phyloP scores from a whole-genome alignment of 2,888 invertebrate species.

The Apantesis nais region DNA sequence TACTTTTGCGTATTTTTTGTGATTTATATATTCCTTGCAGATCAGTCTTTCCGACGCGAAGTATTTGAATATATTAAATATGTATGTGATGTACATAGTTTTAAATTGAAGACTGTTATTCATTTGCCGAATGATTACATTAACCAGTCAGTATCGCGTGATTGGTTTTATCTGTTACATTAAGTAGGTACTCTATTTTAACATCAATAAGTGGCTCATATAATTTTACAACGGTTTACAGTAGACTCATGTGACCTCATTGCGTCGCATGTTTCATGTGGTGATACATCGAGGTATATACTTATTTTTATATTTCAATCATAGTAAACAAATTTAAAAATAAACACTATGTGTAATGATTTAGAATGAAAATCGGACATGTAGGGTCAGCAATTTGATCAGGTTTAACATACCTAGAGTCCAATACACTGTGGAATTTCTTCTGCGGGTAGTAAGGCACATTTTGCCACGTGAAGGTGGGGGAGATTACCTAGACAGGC shows the following conservation, averaged over 20 bases:
- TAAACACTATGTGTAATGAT: conserved; percentile 29
- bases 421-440: conserved; percentile 56
- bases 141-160: neutral
- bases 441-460: conserved; percentile 54
- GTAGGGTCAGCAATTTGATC: conserved; percentile 44
- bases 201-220: conserved; percentile 13
- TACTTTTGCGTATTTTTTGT: neutral
- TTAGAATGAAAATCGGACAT: conserved; percentile 59
- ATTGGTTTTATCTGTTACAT: neutral
- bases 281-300: neutral
- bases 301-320: conserved; percentile 2
- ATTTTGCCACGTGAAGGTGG: conserved; percentile 57
- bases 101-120: neutral
- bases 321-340: neutral
- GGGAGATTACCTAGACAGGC: conserved; percentile 78
- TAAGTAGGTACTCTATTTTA: conserved; percentile 6
- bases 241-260: conserved; percentile 10
- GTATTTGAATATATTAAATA: neutral
- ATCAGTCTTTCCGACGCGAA: neutral
- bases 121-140: conserved; percentile 1
- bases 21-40: neutral
- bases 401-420: conserved; percentile 54
- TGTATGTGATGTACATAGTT: neutral
- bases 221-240: conserved; percentile 12
- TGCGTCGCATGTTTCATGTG: neutral